Percentiles rank a stretch among this genome's conserved stretches.
phyloP scores from a whole-genome alignment of 2,113 vertebrate species.

The Lagopus muta region DNA sequence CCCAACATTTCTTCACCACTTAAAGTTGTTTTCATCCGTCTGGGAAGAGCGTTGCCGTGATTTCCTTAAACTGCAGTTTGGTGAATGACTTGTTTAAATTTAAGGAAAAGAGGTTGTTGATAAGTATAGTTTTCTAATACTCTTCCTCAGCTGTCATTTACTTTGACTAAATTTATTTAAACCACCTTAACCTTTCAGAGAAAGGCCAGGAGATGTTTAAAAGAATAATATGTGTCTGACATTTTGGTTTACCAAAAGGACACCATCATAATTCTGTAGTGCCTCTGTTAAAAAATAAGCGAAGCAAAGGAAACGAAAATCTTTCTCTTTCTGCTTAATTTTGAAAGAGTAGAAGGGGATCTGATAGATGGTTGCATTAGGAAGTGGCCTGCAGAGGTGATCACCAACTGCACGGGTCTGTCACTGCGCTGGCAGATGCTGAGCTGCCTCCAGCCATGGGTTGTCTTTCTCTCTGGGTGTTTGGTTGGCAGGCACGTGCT shows the following conservation, averaged over 20 bases:
- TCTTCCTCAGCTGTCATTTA: conserved; percentile 78
- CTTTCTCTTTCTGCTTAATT: conserved; percentile 66
- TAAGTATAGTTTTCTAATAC: conserved; percentile 74
- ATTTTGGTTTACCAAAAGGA: conserved; percentile 80
- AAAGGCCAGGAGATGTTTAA: conserved; percentile 77
- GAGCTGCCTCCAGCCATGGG: neutral
- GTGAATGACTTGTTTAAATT: conserved; percentile 78
- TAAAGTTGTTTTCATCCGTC: conserved; percentile 54
- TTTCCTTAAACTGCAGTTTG: conserved; percentile 67
- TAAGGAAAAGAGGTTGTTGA: conserved; percentile 74
- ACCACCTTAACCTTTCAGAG: conserved; percentile 81
- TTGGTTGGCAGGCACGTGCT: accelerated
- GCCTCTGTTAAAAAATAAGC: conserved; percentile 75
- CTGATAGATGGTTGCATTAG: conserved; percentile 50
- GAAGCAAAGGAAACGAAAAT: conserved; percentile 72
- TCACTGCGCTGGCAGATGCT: no score
- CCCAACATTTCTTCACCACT: conserved; percentile 38
- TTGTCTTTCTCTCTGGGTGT: neutral
- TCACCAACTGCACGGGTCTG: neutral
- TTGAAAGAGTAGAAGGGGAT: conserved; percentile 14
- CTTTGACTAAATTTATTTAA: conserved; percentile 83
- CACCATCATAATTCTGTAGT: conserved; percentile 74
- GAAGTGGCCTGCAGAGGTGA: conserved; percentile 21
- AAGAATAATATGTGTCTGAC: conserved; percentile 79
- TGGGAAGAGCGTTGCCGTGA: conserved; percentile 29